Percentiles rank a stretch among this genome's conserved stretches.
Conservation (phyloP, 2,113 vertebrate genomes). For the Pelecanoides urinatrix region DNA sequence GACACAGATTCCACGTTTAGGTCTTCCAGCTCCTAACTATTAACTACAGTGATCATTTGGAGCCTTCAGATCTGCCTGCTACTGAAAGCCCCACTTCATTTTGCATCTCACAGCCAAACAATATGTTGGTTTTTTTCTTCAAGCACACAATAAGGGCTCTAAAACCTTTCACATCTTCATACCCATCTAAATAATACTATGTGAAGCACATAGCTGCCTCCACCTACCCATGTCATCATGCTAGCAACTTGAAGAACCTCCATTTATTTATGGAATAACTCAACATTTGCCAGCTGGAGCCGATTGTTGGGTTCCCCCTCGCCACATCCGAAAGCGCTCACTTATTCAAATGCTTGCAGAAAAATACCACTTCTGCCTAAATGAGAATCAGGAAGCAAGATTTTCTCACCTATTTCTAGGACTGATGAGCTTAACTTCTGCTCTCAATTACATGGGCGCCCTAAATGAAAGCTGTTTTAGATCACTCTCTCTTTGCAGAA, state of each 20-base stretch:
- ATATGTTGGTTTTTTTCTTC: not conserved
- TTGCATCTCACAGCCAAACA: not conserved
- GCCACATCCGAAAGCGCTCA: rapidly evolving
- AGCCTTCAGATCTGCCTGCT: not conserved
- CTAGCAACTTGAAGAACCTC: not conserved
- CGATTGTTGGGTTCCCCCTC: not conserved
- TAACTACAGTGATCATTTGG: not conserved
- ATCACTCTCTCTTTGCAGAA: not conserved
- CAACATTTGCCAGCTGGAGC: not conserved
- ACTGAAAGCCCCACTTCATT: not conserved
- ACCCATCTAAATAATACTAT: not conserved
- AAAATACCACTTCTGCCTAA: not conserved
- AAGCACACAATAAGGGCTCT: not conserved
- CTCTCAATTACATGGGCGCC: not conserved
- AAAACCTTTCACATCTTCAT: not conserved
- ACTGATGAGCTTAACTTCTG: not conserved
- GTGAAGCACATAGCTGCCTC: not conserved
- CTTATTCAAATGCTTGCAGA: not conserved
- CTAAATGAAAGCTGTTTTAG: not conserved
- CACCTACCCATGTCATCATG: not conserved
- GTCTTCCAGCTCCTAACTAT: not conserved
- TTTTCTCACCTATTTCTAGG: not conserved
- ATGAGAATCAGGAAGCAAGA: not conserved
- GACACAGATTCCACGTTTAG: not conserved
- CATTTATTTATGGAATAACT: not conserved